These are phyloP conservation scores for Macaria notata DNA, from an alignment of 2,888 invertebrate genomes.

Conservation along the genomic window DNA sequence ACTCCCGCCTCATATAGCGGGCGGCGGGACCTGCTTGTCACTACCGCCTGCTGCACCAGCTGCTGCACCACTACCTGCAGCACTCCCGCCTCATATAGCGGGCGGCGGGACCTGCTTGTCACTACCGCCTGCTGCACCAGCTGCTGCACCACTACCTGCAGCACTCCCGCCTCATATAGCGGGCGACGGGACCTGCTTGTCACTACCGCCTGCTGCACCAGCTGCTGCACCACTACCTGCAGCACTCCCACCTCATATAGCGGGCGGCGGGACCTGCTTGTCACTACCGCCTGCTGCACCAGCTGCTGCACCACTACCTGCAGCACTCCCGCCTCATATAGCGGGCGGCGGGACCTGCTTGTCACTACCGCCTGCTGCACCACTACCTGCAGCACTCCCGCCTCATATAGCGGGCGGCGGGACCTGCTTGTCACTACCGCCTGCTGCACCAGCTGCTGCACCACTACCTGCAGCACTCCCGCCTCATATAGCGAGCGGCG, in stretches of 20 bases:
- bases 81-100: constrained; percentile 91
- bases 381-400: constrained; percentile 93
- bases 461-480: constrained; percentile 92
- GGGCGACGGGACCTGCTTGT: no score
- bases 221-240: constrained; percentile 91
- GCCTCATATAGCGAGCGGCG: constrained; percentile 85
- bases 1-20: constrained; percentile 90
- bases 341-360: no score
- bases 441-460: constrained; percentile 95
- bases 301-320: constrained; percentile 91
- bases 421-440: constrained; percentile 83
- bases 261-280: no score
- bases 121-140: constrained; percentile 94
- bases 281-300: constrained; percentile 93
- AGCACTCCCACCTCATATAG: constrained; percentile 92
- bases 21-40: constrained; percentile 62
- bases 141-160: constrained; percentile 92
- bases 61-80: constrained; percentile 92
- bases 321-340: constrained; percentile 93
- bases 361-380: constrained; percentile 92
- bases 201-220: constrained; percentile 95
- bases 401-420: constrained; percentile 83
- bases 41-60: constrained; percentile 93
- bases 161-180: constrained; percentile 91
- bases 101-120: constrained; percentile 46